Conservation (phyloP, 2,797 vertebrate species). For the Parauchenoglanis ngamensis region DNA sequence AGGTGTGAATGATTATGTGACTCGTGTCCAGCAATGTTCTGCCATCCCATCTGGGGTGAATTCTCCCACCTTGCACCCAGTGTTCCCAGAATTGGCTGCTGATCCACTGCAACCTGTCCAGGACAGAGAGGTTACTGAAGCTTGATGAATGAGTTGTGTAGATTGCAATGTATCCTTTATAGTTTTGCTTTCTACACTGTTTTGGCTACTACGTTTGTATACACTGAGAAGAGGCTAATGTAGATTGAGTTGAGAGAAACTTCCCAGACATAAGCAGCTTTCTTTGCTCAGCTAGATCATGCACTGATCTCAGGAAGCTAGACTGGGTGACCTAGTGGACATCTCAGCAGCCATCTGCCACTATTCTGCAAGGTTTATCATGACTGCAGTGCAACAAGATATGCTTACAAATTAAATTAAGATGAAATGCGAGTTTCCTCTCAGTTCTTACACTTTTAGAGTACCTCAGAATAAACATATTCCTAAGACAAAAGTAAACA, state of each 20-base stretch:
- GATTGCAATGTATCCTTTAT: background rate
- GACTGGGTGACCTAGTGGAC: conserved; percentile 75
- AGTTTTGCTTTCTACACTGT: background rate
- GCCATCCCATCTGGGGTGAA: background rate
- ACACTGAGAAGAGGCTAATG: conserved; percentile 33
- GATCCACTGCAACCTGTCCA: background rate
- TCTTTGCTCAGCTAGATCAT: conserved; percentile 62
- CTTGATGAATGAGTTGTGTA: background rate
- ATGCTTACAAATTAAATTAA: conserved; percentile 74
- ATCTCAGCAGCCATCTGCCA: conserved; percentile 76
- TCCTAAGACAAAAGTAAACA: background rate
- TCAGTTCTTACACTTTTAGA: background rate
- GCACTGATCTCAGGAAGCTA: conserved; percentile 63
- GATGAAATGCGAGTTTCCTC: conserved; percentile 65
- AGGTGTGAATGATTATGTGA: background rate
- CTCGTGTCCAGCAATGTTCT: background rate
- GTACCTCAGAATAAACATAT: background rate
- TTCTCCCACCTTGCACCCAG: background rate
- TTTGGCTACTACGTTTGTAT: background rate
- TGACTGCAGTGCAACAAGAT: conserved; percentile 70
- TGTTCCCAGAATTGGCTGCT: background rate
- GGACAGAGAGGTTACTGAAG: background rate
- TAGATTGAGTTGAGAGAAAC: conserved; percentile 58
- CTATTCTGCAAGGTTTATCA: conserved; percentile 71
- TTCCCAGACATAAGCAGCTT: conserved; percentile 67